Evolutionary conservation across 2,888 invertebrate species (phyloP).

Genomic region (Phragmatobia fuliginosa): DNA sequence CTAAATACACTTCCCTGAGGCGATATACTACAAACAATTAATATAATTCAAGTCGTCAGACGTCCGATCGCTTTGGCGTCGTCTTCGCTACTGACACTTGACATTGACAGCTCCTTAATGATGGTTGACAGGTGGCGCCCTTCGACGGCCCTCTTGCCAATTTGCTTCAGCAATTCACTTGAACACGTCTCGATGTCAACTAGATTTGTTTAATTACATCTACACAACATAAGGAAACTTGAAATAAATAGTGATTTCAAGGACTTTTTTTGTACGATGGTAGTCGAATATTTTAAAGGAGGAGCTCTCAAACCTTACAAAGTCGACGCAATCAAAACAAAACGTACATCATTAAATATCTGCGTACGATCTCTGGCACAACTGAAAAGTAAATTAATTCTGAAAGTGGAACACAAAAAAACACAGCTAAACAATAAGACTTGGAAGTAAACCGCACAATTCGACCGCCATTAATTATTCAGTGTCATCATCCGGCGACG

Average conservation of each 20-base stretch:
- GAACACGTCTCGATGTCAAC: constrained; percentile 53
- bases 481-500: constrained; percentile 66
- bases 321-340: constrained; percentile 50
- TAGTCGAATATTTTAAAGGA: constrained; percentile 15
- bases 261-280: background rate
- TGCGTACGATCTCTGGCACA: constrained; percentile 74
- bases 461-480: constrained; percentile 75
- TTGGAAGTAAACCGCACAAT: constrained; percentile 56
- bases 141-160: constrained; percentile 55
- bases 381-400: constrained; percentile 76
- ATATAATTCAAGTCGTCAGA: constrained; percentile 56
- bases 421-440: constrained; percentile 54
- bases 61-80: constrained; percentile 49
- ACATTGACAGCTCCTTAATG: constrained; percentile 69
- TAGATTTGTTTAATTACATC: constrained; percentile 52
- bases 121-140: constrained; percentile 64
- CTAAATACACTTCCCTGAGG: constrained; percentile 40
- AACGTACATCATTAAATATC: constrained; percentile 70
- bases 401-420: constrained; percentile 74
- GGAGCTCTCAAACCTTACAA: constrained; percentile 45
- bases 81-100: constrained; percentile 56
- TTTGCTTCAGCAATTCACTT: constrained; percentile 48
- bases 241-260: background rate
- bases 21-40: constrained; percentile 49
- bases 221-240: constrained; percentile 24